These are phyloP conservation scores for Stenoptilia bipunctidactyla DNA, from an alignment of 2,888 invertebrate genomes.

Conservation along the genomic window DNA sequence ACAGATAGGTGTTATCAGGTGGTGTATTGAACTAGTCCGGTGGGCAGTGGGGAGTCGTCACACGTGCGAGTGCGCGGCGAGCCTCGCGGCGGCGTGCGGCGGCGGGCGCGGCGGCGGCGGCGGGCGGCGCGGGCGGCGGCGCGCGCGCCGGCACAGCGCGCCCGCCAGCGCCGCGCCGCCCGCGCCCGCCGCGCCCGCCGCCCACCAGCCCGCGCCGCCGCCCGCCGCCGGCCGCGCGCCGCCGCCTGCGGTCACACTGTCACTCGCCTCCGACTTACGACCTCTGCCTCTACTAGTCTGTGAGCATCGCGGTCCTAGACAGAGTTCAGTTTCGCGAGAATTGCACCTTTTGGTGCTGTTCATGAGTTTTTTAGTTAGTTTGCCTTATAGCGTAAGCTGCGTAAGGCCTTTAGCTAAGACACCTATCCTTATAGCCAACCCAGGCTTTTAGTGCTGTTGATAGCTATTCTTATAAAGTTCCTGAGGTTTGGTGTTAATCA, in stretches of 20 bases:
- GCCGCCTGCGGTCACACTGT: constrained; percentile 32
- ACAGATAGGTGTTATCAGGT: constrained; percentile 15
- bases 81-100: constrained; percentile 51
- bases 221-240: constrained; percentile 17
- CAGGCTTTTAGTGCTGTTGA: no score
- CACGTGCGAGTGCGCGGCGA: constrained; percentile 46
- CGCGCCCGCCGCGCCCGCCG: constrained; percentile 31
- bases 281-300: no score
- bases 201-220: constrained; percentile 28
- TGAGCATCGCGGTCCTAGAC: no score
- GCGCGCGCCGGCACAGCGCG: constrained; percentile 28
- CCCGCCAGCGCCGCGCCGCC: constrained; percentile 26
- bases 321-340: no score
- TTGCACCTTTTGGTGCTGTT: no score
- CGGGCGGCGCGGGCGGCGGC: constrained; percentile 35
- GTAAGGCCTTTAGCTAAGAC: no score
- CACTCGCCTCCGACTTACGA: constrained; percentile 15
- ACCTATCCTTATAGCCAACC: no score
- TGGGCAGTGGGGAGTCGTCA: constrained; percentile 38
- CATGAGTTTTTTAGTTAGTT: no score
- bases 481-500: no score
- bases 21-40: constrained; percentile 42
- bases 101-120: constrained; percentile 54
- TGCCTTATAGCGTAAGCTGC: no score
- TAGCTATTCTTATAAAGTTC: no score